Base-by-base conservation (phyloP, 2,113 vertebrate genomes). In the Hippocampus abdominalis region DNA sequence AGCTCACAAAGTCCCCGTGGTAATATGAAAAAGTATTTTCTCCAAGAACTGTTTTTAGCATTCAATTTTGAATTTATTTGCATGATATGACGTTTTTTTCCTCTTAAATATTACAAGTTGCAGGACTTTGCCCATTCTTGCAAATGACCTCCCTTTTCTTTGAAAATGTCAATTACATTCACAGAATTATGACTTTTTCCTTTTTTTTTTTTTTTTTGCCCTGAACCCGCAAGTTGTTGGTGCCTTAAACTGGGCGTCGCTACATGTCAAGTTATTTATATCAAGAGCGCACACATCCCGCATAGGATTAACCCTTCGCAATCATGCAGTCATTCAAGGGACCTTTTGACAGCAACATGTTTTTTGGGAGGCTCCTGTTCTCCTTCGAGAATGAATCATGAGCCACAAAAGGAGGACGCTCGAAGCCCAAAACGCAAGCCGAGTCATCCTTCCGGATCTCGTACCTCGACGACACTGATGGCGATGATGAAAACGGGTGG, bases 401-500 rank as follows among this genome's bases (percentile, higher is more conserved):
- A 49, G 46, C n/a, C n/a, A 46, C 16, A 32, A 15, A 60, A 16
- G 16, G 49, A 16, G 64, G 64, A 66, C 13, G 7, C 25, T 15
- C 8, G 23, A 66, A 18, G 18, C 39, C 61, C 57, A 64, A 61
- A 56, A 73, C 68, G 69, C n/a, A 27, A 44, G 4, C 2, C 13
- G 68, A 20, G 5, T 23, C 68, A 27, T 57, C 5, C 3, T 42
- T 32, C 9, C 36, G 44, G 18, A 29, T n/a, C 8, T 53, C 64
- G 44, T 59, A 96, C 95, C 94, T 97, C 94, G 0, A 64, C 92
- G 29, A 95, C 81, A 69, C 95, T 97, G 91, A 96, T 70, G 62
- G 88, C 85, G 77, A 95, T 92, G 83, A 97, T 95, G 90, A 96
- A 97, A 73, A 97, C 72, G 0, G 95, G 95, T 0, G 95, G 95